A percentile compares a stretch with the other conserved stretches of the same genome.
Evolutionary conservation across 2,888 invertebrate species (phyloP).

Genomic region (Tetramorium bicarinatum): DNA sequence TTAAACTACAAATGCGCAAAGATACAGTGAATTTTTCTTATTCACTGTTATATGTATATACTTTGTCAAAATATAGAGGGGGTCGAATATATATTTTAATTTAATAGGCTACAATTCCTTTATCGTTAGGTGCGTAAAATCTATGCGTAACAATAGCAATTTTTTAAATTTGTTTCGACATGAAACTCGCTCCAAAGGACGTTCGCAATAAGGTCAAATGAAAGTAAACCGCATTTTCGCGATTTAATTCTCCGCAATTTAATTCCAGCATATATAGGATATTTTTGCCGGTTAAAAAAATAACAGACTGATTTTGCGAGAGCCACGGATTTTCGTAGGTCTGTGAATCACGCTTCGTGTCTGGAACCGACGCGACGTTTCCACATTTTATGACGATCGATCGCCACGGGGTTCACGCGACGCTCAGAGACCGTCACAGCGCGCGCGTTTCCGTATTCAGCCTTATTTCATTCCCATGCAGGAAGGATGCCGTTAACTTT

Average conservation of each 20-base stretch:
- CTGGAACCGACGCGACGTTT: slow-evolving; percentile 71
- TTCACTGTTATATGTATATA: background rate
- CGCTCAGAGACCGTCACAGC: slow-evolving; percentile 24
- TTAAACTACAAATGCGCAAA: background rate
- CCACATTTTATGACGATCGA: slow-evolving; percentile 73
- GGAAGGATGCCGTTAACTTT: slow-evolving; percentile 53
- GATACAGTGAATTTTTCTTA: slow-evolving; percentile 9
- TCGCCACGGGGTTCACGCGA: slow-evolving; percentile 45
- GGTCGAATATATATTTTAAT: background rate
- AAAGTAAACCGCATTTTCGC: slow-evolving; percentile 19
- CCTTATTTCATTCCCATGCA: slow-evolving; percentile 65
- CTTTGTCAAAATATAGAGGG: background rate
- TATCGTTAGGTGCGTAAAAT: background rate
- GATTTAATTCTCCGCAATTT: slow-evolving; percentile 9
- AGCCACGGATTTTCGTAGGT: slow-evolving; percentile 59
- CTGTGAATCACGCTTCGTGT: slow-evolving; percentile 69
- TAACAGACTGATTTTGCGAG: slow-evolving; percentile 57
- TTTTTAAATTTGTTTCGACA: background rate
- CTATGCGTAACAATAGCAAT: background rate
- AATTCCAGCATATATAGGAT: background rate
- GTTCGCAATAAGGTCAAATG: slow-evolving; percentile 20
- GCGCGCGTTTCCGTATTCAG: slow-evolving; percentile 47
- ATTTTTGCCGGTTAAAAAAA: slow-evolving; percentile 35
- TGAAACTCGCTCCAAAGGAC: background rate
- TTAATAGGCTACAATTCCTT: background rate